A percentile compares a stretch with the other conserved stretches of the same genome.
Evolutionary conservation across 2,888 invertebrate genomes (phyloP).

Genomic region (Baccha elongata): DNA sequence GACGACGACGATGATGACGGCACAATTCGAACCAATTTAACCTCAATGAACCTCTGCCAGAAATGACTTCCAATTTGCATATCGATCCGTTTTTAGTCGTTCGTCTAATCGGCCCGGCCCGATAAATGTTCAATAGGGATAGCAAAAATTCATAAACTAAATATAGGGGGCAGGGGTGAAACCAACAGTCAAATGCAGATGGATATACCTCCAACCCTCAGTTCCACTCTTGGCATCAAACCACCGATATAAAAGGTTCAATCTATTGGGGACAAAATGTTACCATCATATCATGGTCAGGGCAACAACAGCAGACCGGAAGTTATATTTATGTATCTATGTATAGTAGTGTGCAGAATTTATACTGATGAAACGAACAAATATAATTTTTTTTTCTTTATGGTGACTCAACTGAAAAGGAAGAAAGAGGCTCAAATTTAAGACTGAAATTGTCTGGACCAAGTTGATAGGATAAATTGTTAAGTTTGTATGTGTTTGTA

Average conservation of each 20-base stretch:
- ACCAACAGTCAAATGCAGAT: constrained; percentile 65
- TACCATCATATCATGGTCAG: constrained; percentile 65
- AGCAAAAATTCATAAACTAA: constrained; percentile 25
- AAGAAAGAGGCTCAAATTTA: constrained; percentile 33
- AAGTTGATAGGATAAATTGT: constrained; percentile 21
- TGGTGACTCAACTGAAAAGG: constrained; percentile 8
- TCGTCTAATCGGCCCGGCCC: constrained; percentile 45
- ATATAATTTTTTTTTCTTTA: constrained; percentile 15
- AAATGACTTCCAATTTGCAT: constrained; percentile 67
- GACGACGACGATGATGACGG: constrained; percentile 23
- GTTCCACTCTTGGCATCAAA: neutral
- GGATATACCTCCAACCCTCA: neutral
- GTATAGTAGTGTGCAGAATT: neutral
- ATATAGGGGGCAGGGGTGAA: constrained; percentile 16
- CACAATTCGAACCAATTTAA: constrained; percentile 69
- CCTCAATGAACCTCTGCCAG: constrained; percentile 50
- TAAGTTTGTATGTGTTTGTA: constrained; percentile 19
- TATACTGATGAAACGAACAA: constrained; percentile 53
- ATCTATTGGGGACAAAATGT: constrained; percentile 64
- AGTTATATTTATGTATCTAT: constrained; percentile 20
- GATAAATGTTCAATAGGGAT: constrained; percentile 53
- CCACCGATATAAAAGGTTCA: constrained; percentile 43
- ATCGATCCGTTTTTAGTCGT: constrained; percentile 58
- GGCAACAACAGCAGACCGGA: constrained; percentile 45
- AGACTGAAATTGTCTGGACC: constrained; percentile 44